phyloP scores from a whole-genome alignment of 1,140 invertebrate genomes.

The Bombus terrestris region DNA sequence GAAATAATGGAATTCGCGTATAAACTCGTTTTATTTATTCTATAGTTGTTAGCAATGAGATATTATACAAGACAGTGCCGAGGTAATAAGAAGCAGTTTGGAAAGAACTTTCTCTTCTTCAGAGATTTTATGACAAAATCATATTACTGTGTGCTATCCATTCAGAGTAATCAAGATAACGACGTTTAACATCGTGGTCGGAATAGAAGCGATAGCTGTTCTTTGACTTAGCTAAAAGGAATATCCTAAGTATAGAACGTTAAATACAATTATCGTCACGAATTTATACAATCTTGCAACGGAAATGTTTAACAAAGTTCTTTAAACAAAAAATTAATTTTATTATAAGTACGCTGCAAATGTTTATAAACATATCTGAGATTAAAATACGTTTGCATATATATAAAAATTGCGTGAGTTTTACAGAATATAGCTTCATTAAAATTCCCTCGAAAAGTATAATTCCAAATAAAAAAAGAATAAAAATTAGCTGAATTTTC shows the following conservation, averaged over 20 bases:
- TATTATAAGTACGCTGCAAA: neutral
- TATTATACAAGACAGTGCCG: neutral
- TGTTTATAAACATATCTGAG: neutral
- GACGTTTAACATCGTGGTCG: neutral
- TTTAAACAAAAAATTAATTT: neutral
- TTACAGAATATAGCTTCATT: neutral
- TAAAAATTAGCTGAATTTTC: neutral
- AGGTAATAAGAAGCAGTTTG: neutral
- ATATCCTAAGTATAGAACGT: neutral
- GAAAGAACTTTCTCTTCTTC: neutral
- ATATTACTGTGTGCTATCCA: neutral
- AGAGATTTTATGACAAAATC: constrained; percentile 1
- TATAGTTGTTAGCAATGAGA: neutral
- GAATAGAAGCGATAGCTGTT: neutral
- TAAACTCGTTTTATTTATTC: neutral
- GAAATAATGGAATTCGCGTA: neutral
- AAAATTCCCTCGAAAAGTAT: neutral
- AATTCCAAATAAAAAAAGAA: neutral
- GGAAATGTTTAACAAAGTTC: neutral
- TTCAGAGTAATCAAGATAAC: neutral
- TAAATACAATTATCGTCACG: neutral
- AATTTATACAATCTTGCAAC: neutral
- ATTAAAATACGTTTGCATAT: neutral
- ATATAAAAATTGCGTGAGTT: neutral
- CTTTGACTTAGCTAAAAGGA: neutral